Percentiles rank a stretch among this genome's conserved stretches.
Conservation (phyloP, 2,888 invertebrate genomes). For the Cenopis cana region DNA sequence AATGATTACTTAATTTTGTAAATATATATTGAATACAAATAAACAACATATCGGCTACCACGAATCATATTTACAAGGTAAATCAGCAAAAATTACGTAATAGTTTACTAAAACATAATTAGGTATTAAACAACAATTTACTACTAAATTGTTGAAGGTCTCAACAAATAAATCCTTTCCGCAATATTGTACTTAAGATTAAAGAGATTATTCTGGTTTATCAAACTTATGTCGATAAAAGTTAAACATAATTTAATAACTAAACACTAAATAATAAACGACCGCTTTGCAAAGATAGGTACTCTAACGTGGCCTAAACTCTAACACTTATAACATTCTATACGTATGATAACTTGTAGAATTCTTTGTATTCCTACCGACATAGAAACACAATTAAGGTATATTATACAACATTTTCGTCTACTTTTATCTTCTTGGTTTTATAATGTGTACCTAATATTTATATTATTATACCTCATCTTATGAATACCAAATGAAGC, state of each 20-base stretch:
- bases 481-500: not conserved
- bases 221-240: not conserved
- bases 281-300: no score
- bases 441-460: not conserved
- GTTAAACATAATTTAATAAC: not conserved
- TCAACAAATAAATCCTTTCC: no score
- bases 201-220: not conserved
- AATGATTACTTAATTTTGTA: not conserved
- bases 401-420: not conserved
- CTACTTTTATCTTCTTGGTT: not conserved
- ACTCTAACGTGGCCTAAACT: no score
- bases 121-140: not conserved
- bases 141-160: no score
- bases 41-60: no score
- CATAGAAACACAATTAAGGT: not conserved
- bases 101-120: not conserved
- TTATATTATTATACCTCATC: not conserved
- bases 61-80: slow-evolving; percentile 7
- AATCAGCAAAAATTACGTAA: slow-evolving; percentile 7
- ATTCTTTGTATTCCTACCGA: no score
- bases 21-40: no score
- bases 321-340: no score
- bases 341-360: no score
- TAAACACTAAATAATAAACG: no score
- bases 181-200: not conserved